Conservation (phyloP, 2,113 vertebrate genomes). For the Anguilla rostrata region DNA sequence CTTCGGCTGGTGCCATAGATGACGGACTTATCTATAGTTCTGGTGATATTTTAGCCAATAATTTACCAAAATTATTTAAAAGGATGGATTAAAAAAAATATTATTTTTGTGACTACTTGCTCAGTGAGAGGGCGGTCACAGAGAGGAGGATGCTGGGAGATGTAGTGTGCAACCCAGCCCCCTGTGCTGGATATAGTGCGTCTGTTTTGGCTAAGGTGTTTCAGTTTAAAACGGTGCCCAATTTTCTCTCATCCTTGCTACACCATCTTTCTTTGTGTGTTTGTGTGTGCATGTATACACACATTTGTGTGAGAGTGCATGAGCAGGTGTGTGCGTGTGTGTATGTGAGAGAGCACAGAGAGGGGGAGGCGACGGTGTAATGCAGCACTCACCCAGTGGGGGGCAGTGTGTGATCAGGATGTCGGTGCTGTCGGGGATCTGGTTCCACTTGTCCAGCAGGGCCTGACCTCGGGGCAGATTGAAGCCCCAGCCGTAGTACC, state of each 20-base stretch:
- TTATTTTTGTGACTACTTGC: not conserved
- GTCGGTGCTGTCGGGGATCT: slow-evolving; percentile 91
- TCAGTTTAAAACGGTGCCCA: too few relatives aligned
- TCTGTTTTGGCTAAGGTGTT: too few relatives aligned
- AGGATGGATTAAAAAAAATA: not conserved
- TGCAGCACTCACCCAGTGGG: slow-evolving; percentile 84
- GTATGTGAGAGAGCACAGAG: not conserved
- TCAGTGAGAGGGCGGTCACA: not conserved
- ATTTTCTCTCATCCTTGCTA: too few relatives aligned
- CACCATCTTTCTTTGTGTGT: not conserved
- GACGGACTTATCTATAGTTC: too few relatives aligned
- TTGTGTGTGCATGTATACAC: not conserved
- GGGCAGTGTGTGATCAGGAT: slow-evolving; percentile 94
- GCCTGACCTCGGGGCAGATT: slow-evolving; percentile 93
- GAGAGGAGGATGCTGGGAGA: too few relatives aligned
- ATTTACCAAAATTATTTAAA: too few relatives aligned
- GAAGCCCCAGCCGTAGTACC: slow-evolving; percentile 98
- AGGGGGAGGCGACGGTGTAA: not conserved
- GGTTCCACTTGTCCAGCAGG: slow-evolving; percentile 97
- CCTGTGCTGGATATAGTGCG: too few relatives aligned
- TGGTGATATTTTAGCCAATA: too few relatives aligned
- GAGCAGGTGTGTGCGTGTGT: not conserved
- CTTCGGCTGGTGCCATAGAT: not conserved
- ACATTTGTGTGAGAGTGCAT: not conserved
- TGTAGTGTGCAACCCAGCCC: too few relatives aligned